Base-by-base conservation (phyloP, 2,888 invertebrate species). In the Perizoma affinitatum region DNA sequence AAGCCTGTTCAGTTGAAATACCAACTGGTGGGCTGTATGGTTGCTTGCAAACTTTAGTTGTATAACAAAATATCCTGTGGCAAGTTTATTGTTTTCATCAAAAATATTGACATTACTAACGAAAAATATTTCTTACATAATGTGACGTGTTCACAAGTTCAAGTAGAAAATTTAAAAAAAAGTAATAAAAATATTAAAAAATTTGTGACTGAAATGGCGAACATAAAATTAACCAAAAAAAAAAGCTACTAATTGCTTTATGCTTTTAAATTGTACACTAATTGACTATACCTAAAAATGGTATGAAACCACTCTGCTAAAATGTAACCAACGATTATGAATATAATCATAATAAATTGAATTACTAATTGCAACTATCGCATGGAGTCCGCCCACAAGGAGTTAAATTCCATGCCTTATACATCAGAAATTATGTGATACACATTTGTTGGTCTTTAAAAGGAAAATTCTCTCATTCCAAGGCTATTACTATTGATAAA, bases 381-480 rank as follows among this genome's bases (percentile, higher is more conserved):
- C 52, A 45, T 49, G 34, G 0, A 40, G 6, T 4, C 46, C 63
- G 22, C 63, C 63, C 56, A 59, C 59, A 7, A 41, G 9, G 41
- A 51, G 44, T 49, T 11, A n/a, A 59, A 56, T 56, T 38, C 56
- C 55, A 45, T 50, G 46, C 63, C 63, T 42, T 63, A 11, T 46
- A 53, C 46, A 56, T 10, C 45, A 9, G 40, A 36, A 52, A 38
- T 53, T 41, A 45, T 51, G 40, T 51, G 50, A 54, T 46, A 48
- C 41, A 10, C 46, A 33, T 34, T 11, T 10, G 9, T 50, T n/a
- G 38, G 11, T 41, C 47, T 45, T 35, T 53, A 58, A 10, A 58
- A 58, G 47, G 52, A 7, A 33, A 38, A 38, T 47, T 53, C 42
- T 48, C 7, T 44, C 49, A 59, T 53, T 40, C 82, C 84, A 22